Base-by-base conservation (phyloP, 2,113 vertebrate genomes). In the Poeciliopsis prolifica region DNA sequence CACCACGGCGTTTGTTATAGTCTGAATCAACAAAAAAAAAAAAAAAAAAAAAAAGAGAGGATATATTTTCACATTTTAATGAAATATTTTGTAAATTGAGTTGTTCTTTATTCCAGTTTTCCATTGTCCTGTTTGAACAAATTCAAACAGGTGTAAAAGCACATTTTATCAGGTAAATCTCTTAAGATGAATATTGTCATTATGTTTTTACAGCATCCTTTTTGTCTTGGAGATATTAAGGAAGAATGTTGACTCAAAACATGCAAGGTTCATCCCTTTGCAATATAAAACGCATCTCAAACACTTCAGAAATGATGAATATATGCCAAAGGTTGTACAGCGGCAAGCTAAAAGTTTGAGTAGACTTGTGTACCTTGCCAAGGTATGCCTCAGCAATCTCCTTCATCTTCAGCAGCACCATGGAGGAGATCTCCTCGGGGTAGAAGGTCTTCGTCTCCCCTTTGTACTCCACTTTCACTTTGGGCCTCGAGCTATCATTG, bases 391-490 rank as follows among this genome's bases (percentile, higher is more conserved):
- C 94, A 14, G 93, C 92, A 44, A 94, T 93, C 80, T 94, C 94
- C 70, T 95, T 95, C 93, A 95, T 95, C 77, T 95, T 94, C 12
- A 89, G 64, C 10, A 95, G 90, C 67, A 95, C 94, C 94, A 95
- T 95, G 74, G 94, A 95, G 63, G 93, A 95, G 85, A 95, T 93
- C 74, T 95, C 94, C 74, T 95, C 94, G 19, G 94, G 91, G 75
- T 90, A 94, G 77, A 95, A 95, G 22, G 79, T 66, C 73, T 95
- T 95, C 33, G 87, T 82, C 82, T 95, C 94, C 1, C 93, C 94
- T 77, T 94, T 95, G 88, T 94, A 95, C 33, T 95, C 93, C 54
- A 95, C 94, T 75, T 94, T 58, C 13, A 95, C 91, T 88, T 95
- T 95, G 29, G 94, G 94, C 1, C 92, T 90, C 5, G 91, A 67